Evolutionary conservation across 2,888 invertebrate genomes (phyloP).

Genomic region (Thecophora atra): DNA sequence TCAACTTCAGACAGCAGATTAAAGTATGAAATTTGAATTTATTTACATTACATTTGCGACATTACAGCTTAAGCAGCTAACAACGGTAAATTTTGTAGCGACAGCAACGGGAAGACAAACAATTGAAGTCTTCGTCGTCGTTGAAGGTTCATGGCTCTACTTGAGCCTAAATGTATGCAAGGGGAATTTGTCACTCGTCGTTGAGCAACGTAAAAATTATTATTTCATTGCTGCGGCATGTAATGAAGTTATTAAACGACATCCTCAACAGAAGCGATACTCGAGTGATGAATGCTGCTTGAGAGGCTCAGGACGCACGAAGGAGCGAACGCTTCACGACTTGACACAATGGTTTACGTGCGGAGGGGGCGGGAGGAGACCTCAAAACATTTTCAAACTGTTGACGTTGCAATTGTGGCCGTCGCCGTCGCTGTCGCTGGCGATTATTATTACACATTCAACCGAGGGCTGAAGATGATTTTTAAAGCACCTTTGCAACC

Average conservation of each 20-base stretch:
- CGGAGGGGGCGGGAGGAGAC: not conserved
- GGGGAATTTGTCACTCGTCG: conserved; percentile 11
- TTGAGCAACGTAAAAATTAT: not conserved
- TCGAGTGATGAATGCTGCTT: conserved; percentile 12
- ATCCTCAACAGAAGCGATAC: conserved; percentile 13
- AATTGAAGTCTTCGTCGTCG: not conserved
- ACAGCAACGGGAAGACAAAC: not conserved
- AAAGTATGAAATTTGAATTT: conserved; percentile 30
- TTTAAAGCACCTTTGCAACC: too few species aligned
- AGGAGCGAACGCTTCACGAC: not conserved
- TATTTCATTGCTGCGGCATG: not conserved
- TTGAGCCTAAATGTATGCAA: conserved; percentile 14
- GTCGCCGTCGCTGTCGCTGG: too few species aligned
- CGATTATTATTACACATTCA: too few species aligned
- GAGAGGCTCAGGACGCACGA: not conserved
- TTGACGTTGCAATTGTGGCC: conserved; percentile 9
- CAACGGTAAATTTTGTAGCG: conserved; percentile 25
- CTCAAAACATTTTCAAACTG: conserved; percentile 3
- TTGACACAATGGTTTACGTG: not conserved
- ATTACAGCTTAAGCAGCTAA: conserved; percentile 7
- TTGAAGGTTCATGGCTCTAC: not conserved
- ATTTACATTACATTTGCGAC: conserved; percentile 28
- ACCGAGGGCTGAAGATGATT: too few species aligned
- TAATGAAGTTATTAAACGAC: conserved; percentile 19
- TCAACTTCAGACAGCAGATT: not conserved